Base-by-base conservation (phyloP, 2,797 vertebrate genomes). In the Sternotherus odoratus region DNA sequence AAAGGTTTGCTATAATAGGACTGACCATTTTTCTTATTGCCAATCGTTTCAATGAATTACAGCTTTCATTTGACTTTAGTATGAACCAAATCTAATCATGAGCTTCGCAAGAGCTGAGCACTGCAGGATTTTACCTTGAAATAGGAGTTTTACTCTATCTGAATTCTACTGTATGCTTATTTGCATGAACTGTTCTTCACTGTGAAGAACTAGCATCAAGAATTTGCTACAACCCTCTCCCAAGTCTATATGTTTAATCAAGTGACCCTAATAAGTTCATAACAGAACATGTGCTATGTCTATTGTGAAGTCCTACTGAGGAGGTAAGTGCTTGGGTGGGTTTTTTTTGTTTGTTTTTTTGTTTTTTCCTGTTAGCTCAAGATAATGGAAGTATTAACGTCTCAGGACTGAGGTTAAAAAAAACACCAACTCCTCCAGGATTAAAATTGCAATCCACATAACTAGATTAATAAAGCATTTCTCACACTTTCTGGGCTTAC, bases 51-150 rank as follows among this genome's bases (percentile, higher is more conserved):
- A 39, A 88, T 89, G 48, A 87, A 94, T 78, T 1, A 23, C 43
- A 21, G 15, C 78, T 95, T 94, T 91, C 78, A 95, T 82, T 92
- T 89, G 89, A 72, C 93, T 94, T 93, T 86, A 87, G 8, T 17
- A 95, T 46, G 63, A 94, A 82, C 3, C 50, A 88, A 88, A 88
- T 91, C 56, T 85, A 92, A 88, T 87, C 89, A 91, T 87, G 82
- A 94, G 6, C 87, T 87, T 91, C 93, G 63, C 91, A 69, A 69
- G 39, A 46, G 28, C 6, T 86, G 80, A 93, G 63, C 36, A 54
- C 39, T 69, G 46, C 12, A 80, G 82, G 49, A 36, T 0, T 94
- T n/a, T 87, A 48, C 21, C 82, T 56, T 90, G 30, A 28, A 24
- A 83, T 72, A 77, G 7, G 86, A 24, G 56, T 91, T 90, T 3